Evolutionary conservation across 2,113 vertebrate genomes (phyloP), one percentile per base, ranked within the genome.

Genomic region (Polypterus bichir): DNA sequence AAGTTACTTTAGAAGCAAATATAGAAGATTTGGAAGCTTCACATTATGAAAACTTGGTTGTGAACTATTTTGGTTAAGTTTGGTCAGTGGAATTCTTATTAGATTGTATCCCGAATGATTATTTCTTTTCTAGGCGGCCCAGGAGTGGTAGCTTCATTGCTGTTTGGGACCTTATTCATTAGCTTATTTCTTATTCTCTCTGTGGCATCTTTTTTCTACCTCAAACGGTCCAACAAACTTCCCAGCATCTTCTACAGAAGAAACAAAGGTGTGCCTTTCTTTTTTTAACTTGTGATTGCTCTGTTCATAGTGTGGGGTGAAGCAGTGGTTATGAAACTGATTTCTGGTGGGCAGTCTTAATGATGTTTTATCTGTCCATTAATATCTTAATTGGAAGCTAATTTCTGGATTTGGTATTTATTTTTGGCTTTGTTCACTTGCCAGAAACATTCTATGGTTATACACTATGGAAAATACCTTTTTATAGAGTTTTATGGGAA

Each of bases 171-270:
- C 0, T 82, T 97, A 70, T 73, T 93, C 70, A 80, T 92, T 77
- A 95, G 94, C 73, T 79, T 92, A 2, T 85, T 92, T 70, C 86
- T 97, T 60, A 94, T 98, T 67, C 85, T 98, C 5, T 85, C 89
- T 0, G 93, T 98, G 9, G 94, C 95, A 62, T 88, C 85, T 1
- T 97, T 94, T 65, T 98, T 98, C 86, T 98, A 93, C 85, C 91
- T 97, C 83, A 98, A 96, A 79, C 91, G 94, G 47, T 87, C 92
- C 68, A 89, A 91, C 59, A 87, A 82, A 55, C 89, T 97, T 54
- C 91, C 93, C 2, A 66, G 73, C 62, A 60, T 91, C 64, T 95
- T 94, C 83, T 92, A 92, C 74, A 76, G 87, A 45, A 86, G 85
- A 65, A 87, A 87, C 75, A 97, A 91, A 80, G 93, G 95, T 97